These are phyloP conservation scores for Antheraea yamamai DNA, from an alignment of 2,888 invertebrate genomes.

Conservation along the genomic window DNA sequence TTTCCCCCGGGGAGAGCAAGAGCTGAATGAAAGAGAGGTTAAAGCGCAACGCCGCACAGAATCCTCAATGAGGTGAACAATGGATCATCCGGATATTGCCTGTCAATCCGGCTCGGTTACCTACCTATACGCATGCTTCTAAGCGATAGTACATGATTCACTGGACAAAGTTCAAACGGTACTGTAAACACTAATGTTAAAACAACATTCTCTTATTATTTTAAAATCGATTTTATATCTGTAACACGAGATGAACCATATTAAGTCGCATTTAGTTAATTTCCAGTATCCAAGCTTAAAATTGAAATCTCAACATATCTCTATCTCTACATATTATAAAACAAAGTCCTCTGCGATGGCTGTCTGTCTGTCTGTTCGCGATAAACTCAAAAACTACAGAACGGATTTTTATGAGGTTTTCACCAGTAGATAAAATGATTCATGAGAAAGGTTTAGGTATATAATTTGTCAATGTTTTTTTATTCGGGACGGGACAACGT, in stretches of 20 bases:
- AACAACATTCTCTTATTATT: slow-evolving; percentile 26
- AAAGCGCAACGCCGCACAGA: slow-evolving; percentile 58
- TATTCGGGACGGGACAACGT: no score
- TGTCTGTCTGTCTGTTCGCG: no score
- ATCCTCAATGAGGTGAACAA: slow-evolving; percentile 78
- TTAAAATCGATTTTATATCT: neutral
- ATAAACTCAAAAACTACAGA: no score
- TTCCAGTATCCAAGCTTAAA: no score
- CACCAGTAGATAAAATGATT: no score
- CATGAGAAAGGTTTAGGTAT: no score
- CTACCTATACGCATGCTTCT: slow-evolving; percentile 45
- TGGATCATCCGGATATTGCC: slow-evolving; percentile 79
- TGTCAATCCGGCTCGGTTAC: slow-evolving; percentile 67
- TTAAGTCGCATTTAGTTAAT: no score
- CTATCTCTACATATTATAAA: no score
- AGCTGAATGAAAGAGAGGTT: slow-evolving; percentile 52
- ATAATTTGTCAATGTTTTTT: no score
- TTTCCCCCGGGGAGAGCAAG: slow-evolving; percentile 43
- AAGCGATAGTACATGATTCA: slow-evolving; percentile 48
- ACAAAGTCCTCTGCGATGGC: no score
- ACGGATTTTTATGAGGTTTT: no score
- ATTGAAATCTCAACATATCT: no score
- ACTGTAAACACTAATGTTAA: slow-evolving; percentile 44
- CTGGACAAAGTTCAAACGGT: slow-evolving; percentile 35
- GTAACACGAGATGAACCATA: neutral